These are phyloP conservation scores for Eueides isabella DNA, from an alignment of 1,140 invertebrate genomes.

Conservation along the genomic window DNA sequence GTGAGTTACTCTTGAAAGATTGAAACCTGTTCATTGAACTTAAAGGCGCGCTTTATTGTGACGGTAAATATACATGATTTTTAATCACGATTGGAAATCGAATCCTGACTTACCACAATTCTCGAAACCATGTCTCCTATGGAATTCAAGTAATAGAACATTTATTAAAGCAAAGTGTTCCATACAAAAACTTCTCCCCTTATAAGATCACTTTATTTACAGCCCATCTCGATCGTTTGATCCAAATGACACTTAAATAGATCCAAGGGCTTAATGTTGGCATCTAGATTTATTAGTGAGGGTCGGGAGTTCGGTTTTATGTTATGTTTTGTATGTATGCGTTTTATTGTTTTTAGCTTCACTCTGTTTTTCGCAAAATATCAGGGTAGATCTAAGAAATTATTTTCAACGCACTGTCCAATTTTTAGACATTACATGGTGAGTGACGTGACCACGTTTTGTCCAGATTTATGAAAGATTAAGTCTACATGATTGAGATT, in stretches of 20 bases:
- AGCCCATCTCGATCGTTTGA: constrained; percentile 8
- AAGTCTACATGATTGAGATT: no score
- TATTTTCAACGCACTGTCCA: no score
- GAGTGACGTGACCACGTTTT: no score
- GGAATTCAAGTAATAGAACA: neutral
- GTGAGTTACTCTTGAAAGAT: no score
- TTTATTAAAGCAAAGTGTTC: neutral
- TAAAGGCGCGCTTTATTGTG: no score
- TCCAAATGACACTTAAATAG: constrained; percentile 18
- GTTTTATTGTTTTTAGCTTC: neutral
- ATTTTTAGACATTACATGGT: no score
- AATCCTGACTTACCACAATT: no score
- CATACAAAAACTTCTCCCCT: constrained; percentile 5
- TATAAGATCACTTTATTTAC: constrained; percentile 34
- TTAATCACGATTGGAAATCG: no score
- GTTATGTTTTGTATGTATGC: neutral
- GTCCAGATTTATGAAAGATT: no score
- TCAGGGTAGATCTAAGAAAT: no score
- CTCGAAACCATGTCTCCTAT: neutral
- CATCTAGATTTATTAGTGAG: constrained; percentile 13
- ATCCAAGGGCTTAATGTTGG: constrained; percentile 10
- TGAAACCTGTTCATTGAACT: no score
- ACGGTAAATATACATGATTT: no score
- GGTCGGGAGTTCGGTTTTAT: constrained; percentile 5
- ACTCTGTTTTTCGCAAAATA: neutral